Conservation (phyloP, 2,888 invertebrate species). For the Agrotis exclamationis region DNA sequence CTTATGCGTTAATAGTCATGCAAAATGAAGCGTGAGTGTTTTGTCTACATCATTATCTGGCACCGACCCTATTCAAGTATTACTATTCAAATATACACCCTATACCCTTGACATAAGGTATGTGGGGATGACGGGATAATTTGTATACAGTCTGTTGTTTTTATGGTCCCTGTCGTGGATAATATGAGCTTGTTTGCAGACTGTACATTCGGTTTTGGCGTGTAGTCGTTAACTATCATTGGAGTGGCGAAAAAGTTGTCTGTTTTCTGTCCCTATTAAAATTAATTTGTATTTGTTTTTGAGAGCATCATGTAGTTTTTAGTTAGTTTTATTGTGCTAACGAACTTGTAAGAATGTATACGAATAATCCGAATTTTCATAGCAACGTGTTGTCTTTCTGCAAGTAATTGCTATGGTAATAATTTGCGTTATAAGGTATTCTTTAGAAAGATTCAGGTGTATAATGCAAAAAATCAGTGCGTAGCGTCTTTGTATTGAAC, state of each 20-base stretch:
- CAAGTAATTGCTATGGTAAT: background rate
- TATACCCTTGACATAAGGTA: background rate
- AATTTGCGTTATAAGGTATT: background rate
- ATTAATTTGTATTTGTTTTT: background rate
- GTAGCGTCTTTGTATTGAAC: too few relatives aligned
- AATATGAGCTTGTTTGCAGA: conserved; percentile 50
- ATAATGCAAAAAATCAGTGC: too few relatives aligned
- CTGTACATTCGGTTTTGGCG: conserved; percentile 41
- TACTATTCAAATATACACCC: conserved; percentile 41
- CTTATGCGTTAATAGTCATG: conserved; percentile 57
- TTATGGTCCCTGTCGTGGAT: conserved; percentile 72
- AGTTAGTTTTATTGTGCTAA: background rate
- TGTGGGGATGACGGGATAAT: conserved; percentile 57
- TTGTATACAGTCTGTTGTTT: conserved; percentile 77
- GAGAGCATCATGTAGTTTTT: background rate
- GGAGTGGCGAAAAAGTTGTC: conserved; percentile 8
- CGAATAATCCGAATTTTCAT: background rate
- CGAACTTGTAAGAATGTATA: background rate
- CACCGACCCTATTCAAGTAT: conserved; percentile 69
- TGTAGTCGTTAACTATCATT: conserved; percentile 50
- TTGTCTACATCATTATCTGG: conserved; percentile 79
- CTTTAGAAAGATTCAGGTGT: too few relatives aligned
- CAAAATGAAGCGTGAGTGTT: conserved; percentile 74
- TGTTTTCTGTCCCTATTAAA: conserved; percentile 17
- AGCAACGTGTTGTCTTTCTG: background rate